Evolutionary conservation across 2,113 vertebrate species (phyloP).

Genomic region (Peromyscus leucopus): DNA sequence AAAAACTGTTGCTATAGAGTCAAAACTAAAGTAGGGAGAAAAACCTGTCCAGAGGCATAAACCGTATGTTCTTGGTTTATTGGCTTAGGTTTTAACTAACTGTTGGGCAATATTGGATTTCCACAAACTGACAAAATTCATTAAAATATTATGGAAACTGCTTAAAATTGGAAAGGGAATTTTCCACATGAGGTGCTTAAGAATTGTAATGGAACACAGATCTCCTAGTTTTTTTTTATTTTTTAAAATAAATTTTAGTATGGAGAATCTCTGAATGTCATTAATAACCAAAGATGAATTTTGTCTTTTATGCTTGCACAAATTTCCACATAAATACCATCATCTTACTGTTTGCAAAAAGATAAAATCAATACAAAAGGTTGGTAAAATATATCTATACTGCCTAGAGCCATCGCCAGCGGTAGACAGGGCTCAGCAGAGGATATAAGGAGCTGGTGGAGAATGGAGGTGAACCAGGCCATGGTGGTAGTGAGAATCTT

Average conservation of each 20-base stretch:
- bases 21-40: not conserved
- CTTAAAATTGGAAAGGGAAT: not conserved
- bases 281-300: slow-evolving; percentile 75
- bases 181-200: not conserved
- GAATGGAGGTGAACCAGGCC: too few relatives aligned
- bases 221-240: not conserved
- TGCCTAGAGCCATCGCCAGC: too few relatives aligned
- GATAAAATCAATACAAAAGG: slow-evolving; percentile 14
- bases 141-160: not conserved
- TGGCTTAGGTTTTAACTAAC: not conserved
- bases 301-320: slow-evolving; percentile 59
- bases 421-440: too few relatives aligned
- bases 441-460: too few relatives aligned
- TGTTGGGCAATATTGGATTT: not conserved
- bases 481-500: too few relatives aligned
- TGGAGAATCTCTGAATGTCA: slow-evolving; percentile 76
- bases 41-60: not conserved
- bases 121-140: not conserved
- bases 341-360: slow-evolving; percentile 70
- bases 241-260: not conserved
- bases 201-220: not conserved
- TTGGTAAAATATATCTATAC: slow-evolving; percentile 52
- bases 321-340: slow-evolving; percentile 73
- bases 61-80: not conserved
- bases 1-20: not conserved